Conservation (phyloP, 2,797 vertebrate genomes). For the Enteromius afrohamiltoni region DNA sequence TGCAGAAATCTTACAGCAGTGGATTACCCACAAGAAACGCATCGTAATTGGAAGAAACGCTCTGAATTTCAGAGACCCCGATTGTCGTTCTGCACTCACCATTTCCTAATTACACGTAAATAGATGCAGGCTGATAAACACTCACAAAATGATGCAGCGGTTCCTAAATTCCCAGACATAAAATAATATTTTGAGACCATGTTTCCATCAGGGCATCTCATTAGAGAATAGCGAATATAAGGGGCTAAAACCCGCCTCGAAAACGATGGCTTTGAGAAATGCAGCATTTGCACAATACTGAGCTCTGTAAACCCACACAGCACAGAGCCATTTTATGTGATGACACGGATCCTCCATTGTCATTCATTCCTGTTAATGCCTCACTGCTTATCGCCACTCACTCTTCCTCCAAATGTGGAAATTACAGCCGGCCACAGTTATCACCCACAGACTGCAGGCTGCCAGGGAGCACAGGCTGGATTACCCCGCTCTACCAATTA, state of each 20-base stretch:
- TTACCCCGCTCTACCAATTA: slow-evolving; percentile 62
- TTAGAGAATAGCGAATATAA: slow-evolving; percentile 8
- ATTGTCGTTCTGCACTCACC: slow-evolving; percentile 4
- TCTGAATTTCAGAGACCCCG: not conserved
- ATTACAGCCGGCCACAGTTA: slow-evolving; percentile 56
- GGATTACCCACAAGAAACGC: slow-evolving; percentile 21
- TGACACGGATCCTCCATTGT: slow-evolving; percentile 54
- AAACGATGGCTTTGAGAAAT: slow-evolving; percentile 34
- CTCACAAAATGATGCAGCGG: not conserved
- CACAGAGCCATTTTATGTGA: slow-evolving; percentile 33
- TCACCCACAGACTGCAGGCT: slow-evolving; percentile 53
- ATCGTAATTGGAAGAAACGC: slow-evolving; percentile 28
- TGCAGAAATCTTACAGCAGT: slow-evolving; percentile 30
- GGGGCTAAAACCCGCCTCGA: not conserved
- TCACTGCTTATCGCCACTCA: slow-evolving; percentile 45
- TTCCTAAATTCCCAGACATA: slow-evolving; percentile 21
- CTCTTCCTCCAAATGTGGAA: slow-evolving; percentile 55
- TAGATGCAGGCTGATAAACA: not conserved
- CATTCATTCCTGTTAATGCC: slow-evolving; percentile 56
- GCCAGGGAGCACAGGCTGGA: slow-evolving; percentile 44
- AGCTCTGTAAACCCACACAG: slow-evolving; percentile 43
- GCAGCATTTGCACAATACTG: slow-evolving; percentile 22
- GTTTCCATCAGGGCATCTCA: slow-evolving; percentile 43
- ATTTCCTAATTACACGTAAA: slow-evolving; percentile 32
- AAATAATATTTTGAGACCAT: slow-evolving; percentile 24